A percentile compares a stretch with the other conserved stretches of the same genome.
These are phyloP conservation scores for Arizona elegans DNA, from an alignment of 2,113 vertebrate genomes.

Conservation along the genomic window DNA sequence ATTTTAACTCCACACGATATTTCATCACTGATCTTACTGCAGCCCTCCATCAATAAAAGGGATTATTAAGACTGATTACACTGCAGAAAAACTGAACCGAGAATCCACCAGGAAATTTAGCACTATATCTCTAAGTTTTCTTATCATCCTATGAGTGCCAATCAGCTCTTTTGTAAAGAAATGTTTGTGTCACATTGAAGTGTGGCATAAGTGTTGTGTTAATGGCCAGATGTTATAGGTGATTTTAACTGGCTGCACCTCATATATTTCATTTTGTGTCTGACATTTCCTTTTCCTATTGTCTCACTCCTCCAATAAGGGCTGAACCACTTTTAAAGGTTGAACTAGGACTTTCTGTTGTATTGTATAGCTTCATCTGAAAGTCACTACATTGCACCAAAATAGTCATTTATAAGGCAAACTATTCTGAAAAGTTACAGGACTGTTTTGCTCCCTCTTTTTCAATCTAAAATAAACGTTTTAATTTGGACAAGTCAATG, in stretches of 20 bases:
- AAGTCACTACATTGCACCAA: not conserved
- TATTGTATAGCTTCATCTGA: not conserved
- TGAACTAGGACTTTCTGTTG: no score
- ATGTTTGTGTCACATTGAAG: not conserved
- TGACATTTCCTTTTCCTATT: not conserved
- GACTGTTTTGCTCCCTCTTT: not conserved
- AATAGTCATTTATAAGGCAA: no score
- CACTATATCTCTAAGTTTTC: not conserved
- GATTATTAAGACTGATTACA: not conserved
- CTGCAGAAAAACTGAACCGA: not conserved
- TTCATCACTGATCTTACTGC: not conserved
- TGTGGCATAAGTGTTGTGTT: not conserved
- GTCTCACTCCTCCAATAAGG: not conserved
- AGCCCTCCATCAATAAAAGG: not conserved
- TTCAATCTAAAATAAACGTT: not conserved
- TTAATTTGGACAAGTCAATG: not conserved
- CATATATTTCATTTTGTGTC: not conserved
- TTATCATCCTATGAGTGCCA: not conserved
- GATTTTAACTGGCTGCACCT: not conserved
- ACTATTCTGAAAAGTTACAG: not conserved
- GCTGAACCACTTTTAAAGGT: no score
- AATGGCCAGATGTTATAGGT: not conserved
- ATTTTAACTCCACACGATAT: not conserved
- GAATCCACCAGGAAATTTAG: not conserved
- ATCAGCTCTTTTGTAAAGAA: not conserved